Evolutionary conservation across 2,888 invertebrate genomes (phyloP).

Genomic region (Seira ritae): DNA sequence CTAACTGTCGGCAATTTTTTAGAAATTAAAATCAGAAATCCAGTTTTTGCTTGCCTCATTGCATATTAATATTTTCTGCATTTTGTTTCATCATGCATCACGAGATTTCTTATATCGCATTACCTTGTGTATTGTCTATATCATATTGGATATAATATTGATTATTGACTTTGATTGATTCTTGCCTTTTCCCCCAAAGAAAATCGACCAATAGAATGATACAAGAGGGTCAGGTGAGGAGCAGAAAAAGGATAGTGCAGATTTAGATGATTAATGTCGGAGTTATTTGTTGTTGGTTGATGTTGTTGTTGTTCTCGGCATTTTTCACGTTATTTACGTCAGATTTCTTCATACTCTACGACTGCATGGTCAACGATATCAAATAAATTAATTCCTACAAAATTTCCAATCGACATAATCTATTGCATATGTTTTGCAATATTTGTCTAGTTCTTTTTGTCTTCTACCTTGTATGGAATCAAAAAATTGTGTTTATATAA

Average conservation of each 20-base stretch:
- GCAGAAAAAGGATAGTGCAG: too few relatives aligned
- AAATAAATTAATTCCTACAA: not conserved
- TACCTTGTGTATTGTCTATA: not conserved
- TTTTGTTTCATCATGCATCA: not conserved
- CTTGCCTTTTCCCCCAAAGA: not conserved
- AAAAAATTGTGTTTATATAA: too few relatives aligned
- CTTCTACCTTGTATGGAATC: too few relatives aligned
- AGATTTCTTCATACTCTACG: not conserved
- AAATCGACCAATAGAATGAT: constrained; percentile 25
- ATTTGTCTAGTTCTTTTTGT: too few relatives aligned
- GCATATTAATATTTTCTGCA: constrained; percentile 1
- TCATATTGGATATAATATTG: too few relatives aligned
- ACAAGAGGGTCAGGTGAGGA: constrained; percentile 29
- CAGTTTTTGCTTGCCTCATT: not conserved
- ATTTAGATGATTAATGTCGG: not conserved
- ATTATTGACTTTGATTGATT: not conserved
- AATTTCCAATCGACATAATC: not conserved
- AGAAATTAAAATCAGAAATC: not conserved
- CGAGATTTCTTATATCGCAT: not conserved
- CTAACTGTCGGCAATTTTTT: not conserved
- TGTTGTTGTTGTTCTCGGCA: not conserved
- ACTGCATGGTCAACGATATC: not conserved
- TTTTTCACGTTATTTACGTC: not conserved
- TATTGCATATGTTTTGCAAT: not conserved
- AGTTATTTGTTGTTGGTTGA: not conserved